These are phyloP conservation scores for Vespertilio murinus DNA, from an alignment of 2,797 vertebrate species.

Conservation along the genomic window DNA sequence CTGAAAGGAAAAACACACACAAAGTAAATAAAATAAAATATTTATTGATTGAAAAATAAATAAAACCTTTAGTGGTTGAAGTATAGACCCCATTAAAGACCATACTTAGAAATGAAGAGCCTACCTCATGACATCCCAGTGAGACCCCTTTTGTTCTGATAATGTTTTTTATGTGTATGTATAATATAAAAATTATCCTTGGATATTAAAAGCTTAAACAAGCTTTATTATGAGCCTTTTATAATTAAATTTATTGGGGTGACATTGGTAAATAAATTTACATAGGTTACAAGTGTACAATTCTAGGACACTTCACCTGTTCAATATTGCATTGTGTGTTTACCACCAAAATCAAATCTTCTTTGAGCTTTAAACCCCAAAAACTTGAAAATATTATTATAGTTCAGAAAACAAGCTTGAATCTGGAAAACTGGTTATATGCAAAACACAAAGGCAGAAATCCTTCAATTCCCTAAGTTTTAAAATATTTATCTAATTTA, in stretches of 20 bases:
- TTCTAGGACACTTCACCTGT: background rate
- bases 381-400: background rate
- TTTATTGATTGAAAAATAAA: background rate
- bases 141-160: background rate
- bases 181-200: background rate
- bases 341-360: background rate
- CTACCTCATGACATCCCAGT: background rate
- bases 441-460: background rate
- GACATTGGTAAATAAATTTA: background rate
- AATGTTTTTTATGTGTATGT: background rate
- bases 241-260: background rate
- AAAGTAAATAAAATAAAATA: background rate
- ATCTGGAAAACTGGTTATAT: background rate
- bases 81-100: background rate
- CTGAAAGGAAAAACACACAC: background rate
- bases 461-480: background rate
- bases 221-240: background rate
- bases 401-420: background rate
- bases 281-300: background rate
- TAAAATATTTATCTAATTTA: background rate
- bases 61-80: background rate
- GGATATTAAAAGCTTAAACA: background rate
- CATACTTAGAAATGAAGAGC: background rate
- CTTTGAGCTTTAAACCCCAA: background rate
- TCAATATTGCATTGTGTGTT: background rate